Evolutionary conservation across 1,140 invertebrate species (phyloP), one percentile per base, ranked within the genome.

Genomic region (Trichoplusia ni): DNA sequence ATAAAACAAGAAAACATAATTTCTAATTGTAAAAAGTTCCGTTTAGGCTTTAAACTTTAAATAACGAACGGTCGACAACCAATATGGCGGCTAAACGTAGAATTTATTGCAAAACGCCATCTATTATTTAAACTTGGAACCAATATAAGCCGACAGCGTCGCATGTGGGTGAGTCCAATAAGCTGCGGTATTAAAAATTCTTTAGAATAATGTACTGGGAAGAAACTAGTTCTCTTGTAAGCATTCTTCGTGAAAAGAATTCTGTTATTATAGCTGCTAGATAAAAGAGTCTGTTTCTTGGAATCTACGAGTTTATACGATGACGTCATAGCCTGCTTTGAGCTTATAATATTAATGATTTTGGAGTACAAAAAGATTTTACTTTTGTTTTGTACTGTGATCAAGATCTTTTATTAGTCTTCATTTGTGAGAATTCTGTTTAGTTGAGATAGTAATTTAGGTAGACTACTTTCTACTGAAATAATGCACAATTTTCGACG

Each of bases 71-170:
- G 33, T 16, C 21, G 37, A 42, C 23, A 13, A 33, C 16, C 51
- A 59, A 59, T 42, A 59, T 59, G 63, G 49, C 62, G 44, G 14
- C 16, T 16, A 16, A 14, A 21, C 18, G 16, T 44, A 53, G 59
- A 13, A 72, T 51, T 62, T 72, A 65, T 72, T 65, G 62, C 56
- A 42, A 19, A 71, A 46, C 59, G 64, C 65, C 60, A 75, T 69
- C 67, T 67, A 68, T 72, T 65, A 67, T 72, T 67, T 63, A 69
- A 66, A 64, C 35, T 37, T 33, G 56, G 71, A 69, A 69, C 62
- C 71, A 68, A 68, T 68, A 70, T 63, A 53, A 11, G 21, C 27
- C 31, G 49, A 60, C 49, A 47, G 21, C 29, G 14, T 47, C 51
- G 21, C 53, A 29, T 37, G 49, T 33, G 29, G 25, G n/a, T n/a